phyloP scores from a whole-genome alignment of 2,797 vertebrate species.

The Brachyrhaphis roseni region DNA sequence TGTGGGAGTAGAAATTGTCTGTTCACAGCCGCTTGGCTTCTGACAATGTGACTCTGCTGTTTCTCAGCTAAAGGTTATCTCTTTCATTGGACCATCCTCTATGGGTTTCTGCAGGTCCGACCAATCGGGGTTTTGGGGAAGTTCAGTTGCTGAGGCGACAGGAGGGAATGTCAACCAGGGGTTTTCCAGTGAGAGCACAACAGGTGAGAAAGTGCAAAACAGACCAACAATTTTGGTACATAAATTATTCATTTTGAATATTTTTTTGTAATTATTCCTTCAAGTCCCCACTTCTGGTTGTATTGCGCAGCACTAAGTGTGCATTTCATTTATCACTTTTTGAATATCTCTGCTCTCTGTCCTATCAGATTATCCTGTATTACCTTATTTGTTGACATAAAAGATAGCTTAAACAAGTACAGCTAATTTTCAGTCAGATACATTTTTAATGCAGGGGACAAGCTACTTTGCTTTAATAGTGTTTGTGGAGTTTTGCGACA shows the following conservation, averaged over 20 bases:
- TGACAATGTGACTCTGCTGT: conserved; percentile 28
- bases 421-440: not conserved
- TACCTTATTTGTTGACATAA: not conserved
- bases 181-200: conserved; percentile 56
- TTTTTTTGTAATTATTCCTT: not conserved
- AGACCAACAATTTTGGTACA: not conserved
- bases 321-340: not conserved
- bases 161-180: conserved; percentile 70
- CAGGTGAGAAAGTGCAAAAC: conserved; percentile 59
- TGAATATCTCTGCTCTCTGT: not conserved
- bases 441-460: not conserved
- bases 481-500: not conserved
- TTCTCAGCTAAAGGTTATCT: conserved; percentile 47
- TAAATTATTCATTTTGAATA: not conserved
- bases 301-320: not conserved
- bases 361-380: not conserved
- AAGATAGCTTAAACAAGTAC: not conserved
- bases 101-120: conserved; percentile 52
- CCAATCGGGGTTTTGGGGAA: conserved; percentile 47
- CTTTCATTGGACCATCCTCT: conserved; percentile 37
- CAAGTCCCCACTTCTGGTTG: not conserved
- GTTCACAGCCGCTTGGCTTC: conserved; percentile 27
- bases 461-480: not conserved
- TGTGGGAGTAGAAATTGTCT: conserved; percentile 42
- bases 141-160: conserved; percentile 51